These are phyloP conservation scores for Acanthisitta chloris DNA, from an alignment of 2,113 vertebrate species.

Conservation along the genomic window DNA sequence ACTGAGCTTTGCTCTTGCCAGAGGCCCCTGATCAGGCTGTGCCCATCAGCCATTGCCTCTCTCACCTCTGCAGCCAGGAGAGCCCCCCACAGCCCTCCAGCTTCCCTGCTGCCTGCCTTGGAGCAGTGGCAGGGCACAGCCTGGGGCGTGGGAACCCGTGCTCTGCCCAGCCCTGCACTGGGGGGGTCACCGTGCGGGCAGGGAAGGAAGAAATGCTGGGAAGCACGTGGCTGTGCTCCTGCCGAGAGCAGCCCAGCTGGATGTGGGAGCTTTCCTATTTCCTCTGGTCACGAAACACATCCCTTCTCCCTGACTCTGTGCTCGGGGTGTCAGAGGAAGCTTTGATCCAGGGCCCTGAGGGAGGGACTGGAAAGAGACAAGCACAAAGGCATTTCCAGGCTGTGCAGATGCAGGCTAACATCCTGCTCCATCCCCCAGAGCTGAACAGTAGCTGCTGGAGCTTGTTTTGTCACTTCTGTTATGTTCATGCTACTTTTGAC, in stretches of 20 bases:
- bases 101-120: not conserved
- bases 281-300: not conserved
- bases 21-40: not conserved
- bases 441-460: not conserved
- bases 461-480: not conserved
- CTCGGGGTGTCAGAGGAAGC: not conserved
- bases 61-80: rapidly evolving
- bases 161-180: not conserved
- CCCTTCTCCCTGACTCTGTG: not conserved
- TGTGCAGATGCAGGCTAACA: not conserved
- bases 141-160: not conserved
- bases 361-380: not conserved
- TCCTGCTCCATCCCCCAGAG: not conserved
- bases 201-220: not conserved
- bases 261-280: not conserved
- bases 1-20: not conserved
- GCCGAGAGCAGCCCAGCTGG: not conserved
- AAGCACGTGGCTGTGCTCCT: not conserved
- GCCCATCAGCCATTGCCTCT: rapidly evolving
- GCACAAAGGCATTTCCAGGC: slow-evolving; percentile 17
- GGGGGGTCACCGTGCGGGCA: not conserved
- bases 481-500: not conserved
- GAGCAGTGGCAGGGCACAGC: not conserved
- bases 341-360: slow-evolving; percentile 29
- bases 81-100: not conserved